phyloP scores from a whole-genome alignment of 1,140 invertebrate genomes.

The Chrysoperla carnea region DNA sequence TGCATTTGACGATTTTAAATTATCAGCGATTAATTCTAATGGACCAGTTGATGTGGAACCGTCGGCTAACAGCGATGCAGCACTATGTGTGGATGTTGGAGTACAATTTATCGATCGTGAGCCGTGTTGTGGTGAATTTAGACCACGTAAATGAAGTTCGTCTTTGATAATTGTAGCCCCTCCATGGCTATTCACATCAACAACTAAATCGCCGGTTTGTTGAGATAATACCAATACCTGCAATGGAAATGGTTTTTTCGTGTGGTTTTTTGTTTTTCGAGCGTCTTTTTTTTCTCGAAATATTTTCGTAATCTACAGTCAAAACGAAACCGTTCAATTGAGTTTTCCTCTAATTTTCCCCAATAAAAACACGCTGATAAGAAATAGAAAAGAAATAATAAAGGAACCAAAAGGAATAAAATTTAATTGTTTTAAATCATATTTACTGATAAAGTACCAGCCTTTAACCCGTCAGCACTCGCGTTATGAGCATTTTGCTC shows the following conservation, averaged over 20 bases:
- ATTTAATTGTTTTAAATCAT: too few relatives aligned
- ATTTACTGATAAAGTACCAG: too few relatives aligned
- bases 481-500: too few relatives aligned
- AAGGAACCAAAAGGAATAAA: too few relatives aligned
- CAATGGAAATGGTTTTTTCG: neutral
- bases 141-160: conserved; percentile 18
- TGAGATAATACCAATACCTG: conserved; percentile 24
- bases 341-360: too few relatives aligned
- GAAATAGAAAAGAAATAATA: too few relatives aligned
- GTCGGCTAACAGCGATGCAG: conserved; percentile 24
- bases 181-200: conserved; percentile 24
- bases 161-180: conserved; percentile 21
- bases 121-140: conserved; percentile 26
- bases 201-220: conserved; percentile 23
- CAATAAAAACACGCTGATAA: too few relatives aligned
- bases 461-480: too few relatives aligned
- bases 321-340: too few relatives aligned
- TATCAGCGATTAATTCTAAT: conserved; percentile 29
- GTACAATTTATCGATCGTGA: conserved; percentile 28
- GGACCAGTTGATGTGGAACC: conserved; percentile 16
- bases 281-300: too few relatives aligned
- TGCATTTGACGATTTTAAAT: conserved; percentile 27
- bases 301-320: too few relatives aligned
- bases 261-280: too few relatives aligned
- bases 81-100: conserved; percentile 27